phyloP scores from a whole-genome alignment of 2,888 invertebrate species.

The Drosophila aldrichi region DNA sequence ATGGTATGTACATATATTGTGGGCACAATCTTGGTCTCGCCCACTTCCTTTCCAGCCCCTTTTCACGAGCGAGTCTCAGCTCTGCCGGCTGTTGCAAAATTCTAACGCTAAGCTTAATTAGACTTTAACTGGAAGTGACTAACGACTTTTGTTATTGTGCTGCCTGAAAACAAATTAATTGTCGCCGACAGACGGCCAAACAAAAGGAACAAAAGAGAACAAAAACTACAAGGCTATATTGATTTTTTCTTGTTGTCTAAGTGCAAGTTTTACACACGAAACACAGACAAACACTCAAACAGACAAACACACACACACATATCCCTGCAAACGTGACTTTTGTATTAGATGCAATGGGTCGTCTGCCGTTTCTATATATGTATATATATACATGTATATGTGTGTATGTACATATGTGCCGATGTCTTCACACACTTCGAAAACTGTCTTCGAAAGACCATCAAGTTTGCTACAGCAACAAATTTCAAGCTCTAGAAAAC shows the following conservation, averaged over 20 bases:
- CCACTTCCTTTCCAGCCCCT: slow-evolving; percentile 34
- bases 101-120: slow-evolving; percentile 74
- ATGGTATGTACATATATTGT: neutral
- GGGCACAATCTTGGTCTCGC: slow-evolving; percentile 13
- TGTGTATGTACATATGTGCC: neutral
- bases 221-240: slow-evolving; percentile 60
- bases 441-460: slow-evolving; percentile 47
- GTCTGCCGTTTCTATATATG: slow-evolving; percentile 7
- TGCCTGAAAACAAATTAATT: slow-evolving; percentile 68
- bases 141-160: slow-evolving; percentile 63
- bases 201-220: slow-evolving; percentile 53
- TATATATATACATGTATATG: neutral
- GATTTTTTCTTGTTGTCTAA: slow-evolving; percentile 58
- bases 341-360: slow-evolving; percentile 2
- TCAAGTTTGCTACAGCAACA: slow-evolving; percentile 25
- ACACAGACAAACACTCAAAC: slow-evolving; percentile 4
- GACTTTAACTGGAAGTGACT: slow-evolving; percentile 78
- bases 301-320: slow-evolving; percentile 2
- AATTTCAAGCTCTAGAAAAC: slow-evolving; percentile 72
- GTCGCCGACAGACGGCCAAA: slow-evolving; percentile 60
- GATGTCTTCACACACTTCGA: slow-evolving; percentile 22
- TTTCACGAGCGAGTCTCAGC: slow-evolving; percentile 17
- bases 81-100: slow-evolving; percentile 56
- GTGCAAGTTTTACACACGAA: slow-evolving; percentile 23
- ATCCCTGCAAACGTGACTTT: neutral